Evolutionary conservation across 2,113 vertebrate genomes (phyloP), one percentile per base, ranked within the genome.

Genomic region (Odocoileus hemionus): DNA sequence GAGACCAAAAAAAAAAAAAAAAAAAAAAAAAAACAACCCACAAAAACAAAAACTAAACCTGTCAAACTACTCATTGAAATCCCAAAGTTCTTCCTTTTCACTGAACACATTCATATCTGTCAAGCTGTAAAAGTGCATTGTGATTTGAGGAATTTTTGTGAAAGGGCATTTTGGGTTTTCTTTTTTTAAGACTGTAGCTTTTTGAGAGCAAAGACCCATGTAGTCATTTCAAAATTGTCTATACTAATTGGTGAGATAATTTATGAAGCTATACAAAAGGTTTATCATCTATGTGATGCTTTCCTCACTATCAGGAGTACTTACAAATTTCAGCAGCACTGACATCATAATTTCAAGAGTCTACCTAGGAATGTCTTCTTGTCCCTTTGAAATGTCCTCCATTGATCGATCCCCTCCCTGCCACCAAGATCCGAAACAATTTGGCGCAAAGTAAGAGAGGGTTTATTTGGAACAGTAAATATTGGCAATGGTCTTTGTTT

Each of bases 151-250:
- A 86, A 61, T 19, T 92, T 86, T 45, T 54, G 50, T 79, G 52
- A 95, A 93, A 78, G 86, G 23, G 50, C 47, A 93, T 74, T 97
- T 92, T 89, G 17, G n/a, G 3, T 45, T 92, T 96, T 57, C n/a
- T 50, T 58, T 76, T 54, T 43, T 80, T 55, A 15, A 84, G 43
- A 95, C 16, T 85, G 0, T 83, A 57, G 84, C 19, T 58, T 92
- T 96, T 76, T 82, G 17, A 91, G 14, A 92, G 47, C 33, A 94
- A 96, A 94, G 57, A 8, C 91, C 83, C n/a, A 52, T 26, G 13
- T 11, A 94, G 64, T 86, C 21, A 86, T 93, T 97, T 89, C 13
- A 47, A 28, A 93, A 64, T 3, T 91, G 13, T 92, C 45, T 85
- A 26, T 90, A 95, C 47, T 86, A 94, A 83, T 50, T 57, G 64